Evolutionary conservation across 2,113 vertebrate species (phyloP).

Genomic region (Passer montanus): DNA sequence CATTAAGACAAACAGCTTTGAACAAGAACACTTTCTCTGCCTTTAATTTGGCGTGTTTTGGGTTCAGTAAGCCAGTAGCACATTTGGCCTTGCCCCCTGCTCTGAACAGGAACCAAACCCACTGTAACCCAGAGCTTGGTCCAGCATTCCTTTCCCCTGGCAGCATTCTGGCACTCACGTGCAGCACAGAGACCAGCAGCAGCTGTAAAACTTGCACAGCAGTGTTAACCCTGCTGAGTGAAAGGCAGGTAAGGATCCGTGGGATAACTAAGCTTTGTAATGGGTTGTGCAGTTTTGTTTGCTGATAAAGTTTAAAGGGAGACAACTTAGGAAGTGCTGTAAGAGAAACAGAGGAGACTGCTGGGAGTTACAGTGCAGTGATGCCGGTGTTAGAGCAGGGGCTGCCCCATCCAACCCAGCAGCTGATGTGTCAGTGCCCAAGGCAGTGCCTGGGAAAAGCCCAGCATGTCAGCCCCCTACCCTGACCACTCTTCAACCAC

Average conservation of each 20-base stretch:
- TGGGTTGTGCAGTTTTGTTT: not conserved
- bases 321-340: not conserved
- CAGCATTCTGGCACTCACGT: not conserved
- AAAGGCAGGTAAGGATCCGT: no score
- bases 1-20: not conserved
- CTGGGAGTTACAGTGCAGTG: not conserved
- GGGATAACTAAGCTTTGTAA: accelerated
- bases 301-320: not conserved
- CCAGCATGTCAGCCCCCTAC: accelerated
- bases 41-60: accelerated
- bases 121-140: not conserved
- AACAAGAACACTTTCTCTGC: not conserved
- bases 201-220: not conserved
- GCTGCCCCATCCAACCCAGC: not conserved
- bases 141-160: not conserved
- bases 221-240: not conserved
- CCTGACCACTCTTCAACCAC: not conserved
- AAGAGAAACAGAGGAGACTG: not conserved
- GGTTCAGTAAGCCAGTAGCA: not conserved
- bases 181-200: not conserved
- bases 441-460: not conserved
- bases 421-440: not conserved
- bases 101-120: not conserved
- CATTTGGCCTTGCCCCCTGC: not conserved
- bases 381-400: not conserved